These are phyloP conservation scores for Lucilia cuprina DNA, from an alignment of 1,140 invertebrate species.

Conservation along the genomic window DNA sequence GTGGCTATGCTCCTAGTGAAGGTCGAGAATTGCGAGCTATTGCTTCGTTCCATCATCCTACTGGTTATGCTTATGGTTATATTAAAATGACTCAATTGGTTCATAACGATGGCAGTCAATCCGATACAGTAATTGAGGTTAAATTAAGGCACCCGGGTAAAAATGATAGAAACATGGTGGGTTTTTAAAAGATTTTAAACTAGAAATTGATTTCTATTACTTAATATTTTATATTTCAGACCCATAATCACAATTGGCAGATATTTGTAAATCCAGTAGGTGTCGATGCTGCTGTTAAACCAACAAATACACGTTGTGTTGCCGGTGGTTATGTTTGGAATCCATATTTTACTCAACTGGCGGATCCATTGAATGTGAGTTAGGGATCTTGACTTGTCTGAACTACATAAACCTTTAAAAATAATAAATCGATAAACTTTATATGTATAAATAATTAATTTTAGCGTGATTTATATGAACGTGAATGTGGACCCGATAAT, in stretches of 20 bases:
- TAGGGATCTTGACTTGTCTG: too few relatives aligned
- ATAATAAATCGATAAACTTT: too few relatives aligned
- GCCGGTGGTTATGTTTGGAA: conserved; percentile 93
- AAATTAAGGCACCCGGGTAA: conserved; percentile 85
- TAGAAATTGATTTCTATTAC: too few relatives aligned
- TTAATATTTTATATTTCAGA: conserved; percentile 67
- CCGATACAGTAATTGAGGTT: conserved; percentile 89
- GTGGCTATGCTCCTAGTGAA: conserved; percentile 85
- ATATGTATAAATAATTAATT: neutral
- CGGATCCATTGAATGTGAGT: conserved; percentile 85
- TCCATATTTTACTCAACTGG: conserved; percentile 88
- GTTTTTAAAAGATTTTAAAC: conserved; percentile 2
- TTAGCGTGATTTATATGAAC: conserved; percentile 81
- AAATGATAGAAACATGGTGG: conserved; percentile 79
- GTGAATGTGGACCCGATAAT: conserved; percentile 86
- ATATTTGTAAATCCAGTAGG: conserved; percentile 92
- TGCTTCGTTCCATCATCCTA: conserved; percentile 90
- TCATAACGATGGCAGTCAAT: conserved; percentile 83
- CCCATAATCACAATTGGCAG: conserved; percentile 87
- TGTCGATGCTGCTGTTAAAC: conserved; percentile 87
- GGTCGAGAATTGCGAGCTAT: conserved; percentile 85
- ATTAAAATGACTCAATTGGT: conserved; percentile 88
- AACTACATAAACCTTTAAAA: too few relatives aligned
- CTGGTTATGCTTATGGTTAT: conserved; percentile 85
- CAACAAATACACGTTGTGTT: conserved; percentile 81